Evolutionary conservation across 1,140 invertebrate species (phyloP).

Genomic region (Heliconius nattereri): DNA sequence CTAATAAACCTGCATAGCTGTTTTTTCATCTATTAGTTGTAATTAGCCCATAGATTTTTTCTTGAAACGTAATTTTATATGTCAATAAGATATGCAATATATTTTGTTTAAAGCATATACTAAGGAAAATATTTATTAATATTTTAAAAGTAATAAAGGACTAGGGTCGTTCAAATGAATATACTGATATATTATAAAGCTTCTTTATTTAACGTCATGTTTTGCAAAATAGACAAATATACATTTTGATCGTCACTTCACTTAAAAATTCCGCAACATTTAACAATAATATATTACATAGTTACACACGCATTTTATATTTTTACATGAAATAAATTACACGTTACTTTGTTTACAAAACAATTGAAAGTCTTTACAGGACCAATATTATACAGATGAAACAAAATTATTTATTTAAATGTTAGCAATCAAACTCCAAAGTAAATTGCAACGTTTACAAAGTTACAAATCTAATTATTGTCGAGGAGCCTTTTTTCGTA

Average conservation of each 20-base stretch:
- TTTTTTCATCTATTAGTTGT: too few species aligned
- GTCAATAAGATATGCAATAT: too few species aligned
- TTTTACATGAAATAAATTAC: conserved; percentile 42
- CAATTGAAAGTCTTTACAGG: conserved; percentile 37
- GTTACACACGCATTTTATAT: conserved; percentile 46
- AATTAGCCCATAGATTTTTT: too few species aligned
- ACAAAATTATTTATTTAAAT: neutral
- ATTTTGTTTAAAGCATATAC: too few species aligned
- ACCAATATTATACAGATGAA: conserved; percentile 24
- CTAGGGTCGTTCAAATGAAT: neutral
- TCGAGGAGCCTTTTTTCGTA: conserved; percentile 49
- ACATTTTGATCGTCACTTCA: conserved; percentile 71
- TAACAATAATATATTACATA: conserved; percentile 74
- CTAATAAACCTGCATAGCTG: too few species aligned
- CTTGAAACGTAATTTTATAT: too few species aligned
- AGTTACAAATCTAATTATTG: conserved; percentile 72
- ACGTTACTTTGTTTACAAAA: conserved; percentile 32
- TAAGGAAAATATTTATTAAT: too few species aligned
- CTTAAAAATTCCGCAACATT: conserved; percentile 75
- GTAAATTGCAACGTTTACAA: conserved; percentile 44
- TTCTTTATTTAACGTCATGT: conserved; percentile 80
- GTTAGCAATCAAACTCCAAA: conserved; percentile 5
- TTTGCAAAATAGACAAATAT: conserved; percentile 81
- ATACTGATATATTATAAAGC: conserved; percentile 60
- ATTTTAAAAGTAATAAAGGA: too few species aligned